A percentile compares a stretch with the other conserved stretches of the same genome.
Evolutionary conservation across 1,140 invertebrate species (phyloP).

Genomic region (Patella vulgata): DNA sequence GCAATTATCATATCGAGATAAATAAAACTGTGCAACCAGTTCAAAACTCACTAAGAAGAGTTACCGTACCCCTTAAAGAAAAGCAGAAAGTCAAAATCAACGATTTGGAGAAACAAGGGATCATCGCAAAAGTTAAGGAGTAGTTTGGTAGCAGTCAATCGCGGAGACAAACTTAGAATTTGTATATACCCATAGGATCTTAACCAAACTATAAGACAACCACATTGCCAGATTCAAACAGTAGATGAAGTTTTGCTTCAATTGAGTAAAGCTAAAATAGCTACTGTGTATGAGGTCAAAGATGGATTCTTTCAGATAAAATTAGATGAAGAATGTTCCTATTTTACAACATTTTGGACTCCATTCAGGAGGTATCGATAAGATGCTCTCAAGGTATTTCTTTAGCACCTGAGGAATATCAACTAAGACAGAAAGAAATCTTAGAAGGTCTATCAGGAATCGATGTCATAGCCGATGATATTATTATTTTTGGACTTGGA

Average conservation of each 20-base stretch:
- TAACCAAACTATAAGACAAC: too few species aligned
- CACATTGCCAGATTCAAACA: conserved; percentile 28
- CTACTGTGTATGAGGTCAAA: conserved; percentile 22
- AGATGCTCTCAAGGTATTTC: conserved; percentile 60
- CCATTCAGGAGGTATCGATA: conserved; percentile 55
- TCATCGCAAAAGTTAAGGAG: too few species aligned
- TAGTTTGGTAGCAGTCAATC: conserved; percentile 28
- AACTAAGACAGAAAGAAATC: too few species aligned
- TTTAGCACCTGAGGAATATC: too few species aligned
- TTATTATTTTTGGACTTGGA: too few species aligned
- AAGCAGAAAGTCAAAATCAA: conserved; percentile 38
- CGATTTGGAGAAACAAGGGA: too few species aligned
- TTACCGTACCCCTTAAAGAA: conserved; percentile 14
- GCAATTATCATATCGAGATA: conserved; percentile 17
- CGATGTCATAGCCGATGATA: too few species aligned
- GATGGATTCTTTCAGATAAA: too few species aligned
- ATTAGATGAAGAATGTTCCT: too few species aligned
- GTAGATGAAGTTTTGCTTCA: conserved; percentile 29
- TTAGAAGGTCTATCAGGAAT: too few species aligned
- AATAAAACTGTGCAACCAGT: conserved; percentile 17
- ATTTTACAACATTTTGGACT: too few species aligned
- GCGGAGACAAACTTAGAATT: conserved; percentile 59
- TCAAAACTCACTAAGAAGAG: conserved; percentile 17
- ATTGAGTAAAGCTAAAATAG: conserved; percentile 18
- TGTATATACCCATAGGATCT: conserved; percentile 70